phyloP scores from a whole-genome alignment of 64 coral and sea anemone species.

The Orbicella faveolata region DNA sequence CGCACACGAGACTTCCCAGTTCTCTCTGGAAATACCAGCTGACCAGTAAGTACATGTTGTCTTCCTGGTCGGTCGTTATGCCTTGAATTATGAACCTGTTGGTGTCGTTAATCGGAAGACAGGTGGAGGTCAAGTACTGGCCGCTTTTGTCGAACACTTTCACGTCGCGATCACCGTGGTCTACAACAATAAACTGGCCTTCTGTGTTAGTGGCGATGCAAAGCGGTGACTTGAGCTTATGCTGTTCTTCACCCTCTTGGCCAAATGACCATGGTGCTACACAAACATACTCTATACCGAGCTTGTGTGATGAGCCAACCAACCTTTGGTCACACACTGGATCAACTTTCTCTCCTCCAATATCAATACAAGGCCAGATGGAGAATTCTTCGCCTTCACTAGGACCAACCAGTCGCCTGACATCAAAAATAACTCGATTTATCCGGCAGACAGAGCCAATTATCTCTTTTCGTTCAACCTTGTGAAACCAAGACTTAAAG shows the following conservation, averaged over 20 bases:
- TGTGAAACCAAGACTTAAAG: background rate
- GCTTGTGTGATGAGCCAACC: background rate
- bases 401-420: background rate
- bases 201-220: background rate
- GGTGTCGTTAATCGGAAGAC: background rate
- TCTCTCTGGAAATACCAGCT: background rate
- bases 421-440: conserved; percentile 1
- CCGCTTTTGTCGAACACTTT: background rate
- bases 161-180: background rate
- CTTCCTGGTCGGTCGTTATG: background rate
- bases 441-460: conserved; percentile 35
- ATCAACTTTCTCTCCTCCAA: background rate
- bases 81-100: background rate
- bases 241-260: background rate
- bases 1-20: background rate
- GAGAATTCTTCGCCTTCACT: background rate
- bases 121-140: background rate
- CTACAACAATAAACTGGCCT: background rate
- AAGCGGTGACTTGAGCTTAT: background rate
- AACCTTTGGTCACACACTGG: background rate
- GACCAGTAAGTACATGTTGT: background rate
- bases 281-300: background rate
- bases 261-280: background rate
- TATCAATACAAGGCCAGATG: background rate
- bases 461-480: conserved; percentile 3